Conservation (phyloP, 2,888 invertebrate species). For the Nymphalis urticae region DNA sequence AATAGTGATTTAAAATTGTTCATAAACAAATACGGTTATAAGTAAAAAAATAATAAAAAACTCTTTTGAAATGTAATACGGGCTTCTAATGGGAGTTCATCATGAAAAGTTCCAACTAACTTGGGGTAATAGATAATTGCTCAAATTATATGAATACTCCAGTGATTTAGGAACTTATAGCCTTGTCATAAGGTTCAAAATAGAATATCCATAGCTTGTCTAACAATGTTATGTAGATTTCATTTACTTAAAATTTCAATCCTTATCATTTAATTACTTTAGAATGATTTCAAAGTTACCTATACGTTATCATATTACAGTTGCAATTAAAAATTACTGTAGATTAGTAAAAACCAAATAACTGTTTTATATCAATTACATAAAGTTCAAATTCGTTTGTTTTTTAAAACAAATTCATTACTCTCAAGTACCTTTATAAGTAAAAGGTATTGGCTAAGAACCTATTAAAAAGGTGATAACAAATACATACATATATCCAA, state of each 20-base stretch:
- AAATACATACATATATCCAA: constrained; percentile 2
- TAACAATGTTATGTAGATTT: constrained; percentile 4
- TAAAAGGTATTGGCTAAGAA: constrained; percentile 1
- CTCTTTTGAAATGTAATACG: constrained; percentile 10
- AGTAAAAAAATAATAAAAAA: background rate
- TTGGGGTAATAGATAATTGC: constrained; percentile 12
- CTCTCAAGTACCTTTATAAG: background rate
- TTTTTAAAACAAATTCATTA: background rate
- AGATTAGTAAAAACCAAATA: background rate
- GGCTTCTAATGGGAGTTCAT: constrained; percentile 12
- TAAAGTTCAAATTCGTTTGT: constrained; percentile 15
- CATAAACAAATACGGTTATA: background rate
- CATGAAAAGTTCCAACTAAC: constrained; percentile 11
- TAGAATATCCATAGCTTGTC: background rate
- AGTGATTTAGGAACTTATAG: background rate
- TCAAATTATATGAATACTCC: background rate
- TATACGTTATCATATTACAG: constrained; percentile 7
- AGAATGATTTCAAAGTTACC: constrained; percentile 6
- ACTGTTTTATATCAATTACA: constrained; percentile 1
- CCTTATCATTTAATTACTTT: constrained; percentile 18
- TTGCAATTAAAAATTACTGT: constrained; percentile 9
- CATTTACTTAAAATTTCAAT: constrained; percentile 8
- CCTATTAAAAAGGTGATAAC: constrained; percentile 7
- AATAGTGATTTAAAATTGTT: background rate
- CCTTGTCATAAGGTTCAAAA: constrained; percentile 10